These are phyloP conservation scores for Pogonocherus hispidulus DNA, from an alignment of 2,888 invertebrate genomes.

Conservation along the genomic window DNA sequence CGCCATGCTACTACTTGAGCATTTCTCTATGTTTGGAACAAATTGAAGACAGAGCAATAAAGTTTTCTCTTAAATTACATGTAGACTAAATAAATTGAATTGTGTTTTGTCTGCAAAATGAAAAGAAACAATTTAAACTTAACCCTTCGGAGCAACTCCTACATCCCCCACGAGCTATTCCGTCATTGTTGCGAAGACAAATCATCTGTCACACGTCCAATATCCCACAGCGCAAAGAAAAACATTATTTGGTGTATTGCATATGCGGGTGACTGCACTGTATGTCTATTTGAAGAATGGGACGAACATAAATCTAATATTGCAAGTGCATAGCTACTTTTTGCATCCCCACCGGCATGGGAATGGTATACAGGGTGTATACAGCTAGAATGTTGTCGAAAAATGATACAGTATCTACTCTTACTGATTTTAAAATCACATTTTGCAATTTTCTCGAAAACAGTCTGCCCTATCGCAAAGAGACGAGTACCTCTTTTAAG, in stretches of 20 bases:
- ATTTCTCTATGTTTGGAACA: no score
- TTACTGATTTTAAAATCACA: no score
- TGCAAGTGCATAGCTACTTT: slow-evolving; percentile 22
- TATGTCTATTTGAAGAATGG: slow-evolving; percentile 24
- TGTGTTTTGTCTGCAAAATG: background rate
- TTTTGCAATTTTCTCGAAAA: no score
- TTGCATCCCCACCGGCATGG: background rate
- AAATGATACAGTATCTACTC: no score
- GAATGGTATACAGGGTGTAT: background rate
- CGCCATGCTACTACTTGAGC: no score
- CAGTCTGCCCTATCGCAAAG: no score
- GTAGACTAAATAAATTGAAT: background rate
- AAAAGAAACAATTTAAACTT: slow-evolving; percentile 11
- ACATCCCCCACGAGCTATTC: slow-evolving; percentile 3
- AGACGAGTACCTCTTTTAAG: no score
- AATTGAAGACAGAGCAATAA: no score
- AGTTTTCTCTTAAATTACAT: no score
- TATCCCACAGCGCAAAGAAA: slow-evolving; percentile 25
- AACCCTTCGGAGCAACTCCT: slow-evolving; percentile 16
- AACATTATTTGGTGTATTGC: slow-evolving; percentile 30
- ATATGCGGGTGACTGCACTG: slow-evolving; percentile 28
- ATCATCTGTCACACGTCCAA: slow-evolving; percentile 37
- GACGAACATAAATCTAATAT: slow-evolving; percentile 28
- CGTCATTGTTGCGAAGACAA: slow-evolving; percentile 31
- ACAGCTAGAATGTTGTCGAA: no score